Base-by-base conservation (phyloP, 2,113 vertebrate species). In the Petroica traversi region DNA sequence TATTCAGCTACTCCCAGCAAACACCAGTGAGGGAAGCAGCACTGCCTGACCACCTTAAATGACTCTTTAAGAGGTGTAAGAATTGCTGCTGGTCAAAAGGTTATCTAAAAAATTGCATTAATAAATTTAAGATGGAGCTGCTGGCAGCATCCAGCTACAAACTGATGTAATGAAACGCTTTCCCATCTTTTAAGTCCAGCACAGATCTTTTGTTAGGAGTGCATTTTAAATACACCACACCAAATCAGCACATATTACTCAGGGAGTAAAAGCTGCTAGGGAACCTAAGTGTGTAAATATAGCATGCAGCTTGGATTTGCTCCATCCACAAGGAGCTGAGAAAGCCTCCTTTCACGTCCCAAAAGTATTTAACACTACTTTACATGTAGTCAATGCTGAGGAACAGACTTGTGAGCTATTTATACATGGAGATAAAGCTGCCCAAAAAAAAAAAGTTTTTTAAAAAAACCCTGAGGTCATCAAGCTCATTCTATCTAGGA, bases 331-430 rank as follows among this genome's bases (percentile, higher is more conserved):
- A 66, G 78, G 38, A 93, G 61, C 73, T 78, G 36, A 91, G 91
- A 81, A 84, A 81, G 57, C 68, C 64, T 64, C 41, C 54, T 91
- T 92, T 88, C 93, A 87, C 91, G 86, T 95, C 12, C 3, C 86
- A 52, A 72, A 95, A 93, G 73, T 86, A 91, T 95, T 75, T 91
- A 93, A 67, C 91, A n/a, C 89, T 78, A 46, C 67, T 75, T 82
- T 28, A 31, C 45, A 85, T 84, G 80, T 57, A 95, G 89, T 69
- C 66, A 64, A 12, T 19, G 75, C 88, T 2, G 40, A 89, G 41
- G 89, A 87, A 93, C 72, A 72, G 83, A 46, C 80, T 92, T 52
- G 38, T 15, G 45, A 84, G 92, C 92, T 96, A 96, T 91, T 95
- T 95, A 90, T 93, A 93, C 0, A 0, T 1, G 0, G 38, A 88